These are phyloP conservation scores for Bombus picipes DNA, from an alignment of 1,140 invertebrate genomes.

Conservation along the genomic window DNA sequence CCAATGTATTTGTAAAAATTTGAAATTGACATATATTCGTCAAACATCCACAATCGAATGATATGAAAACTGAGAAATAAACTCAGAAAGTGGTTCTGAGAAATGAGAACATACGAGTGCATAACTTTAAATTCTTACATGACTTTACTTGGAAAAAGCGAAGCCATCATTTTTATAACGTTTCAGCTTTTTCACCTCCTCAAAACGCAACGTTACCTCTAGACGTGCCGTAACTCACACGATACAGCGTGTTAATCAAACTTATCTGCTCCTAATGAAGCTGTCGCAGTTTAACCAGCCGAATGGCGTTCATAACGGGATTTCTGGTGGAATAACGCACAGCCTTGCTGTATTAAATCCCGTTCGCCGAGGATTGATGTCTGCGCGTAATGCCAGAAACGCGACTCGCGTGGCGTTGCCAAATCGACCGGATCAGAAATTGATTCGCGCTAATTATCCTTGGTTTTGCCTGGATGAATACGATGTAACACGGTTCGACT, in stretches of 20 bases:
- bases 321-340: neutral
- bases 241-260: conserved; percentile 38
- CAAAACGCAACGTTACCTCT: neutral
- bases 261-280: conserved; percentile 38
- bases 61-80: too few species aligned
- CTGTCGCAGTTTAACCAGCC: conserved; percentile 20
- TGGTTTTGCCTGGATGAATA: neutral
- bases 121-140: too few species aligned
- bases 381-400: neutral
- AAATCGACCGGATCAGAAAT: neutral
- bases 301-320: conserved; percentile 5
- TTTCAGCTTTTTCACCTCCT: neutral
- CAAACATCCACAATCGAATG: too few species aligned
- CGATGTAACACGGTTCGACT: too few species aligned
- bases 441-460: neutral
- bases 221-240: neutral
- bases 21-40: too few species aligned
- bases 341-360: neutral
- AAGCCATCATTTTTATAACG: neutral
- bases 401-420: neutral
- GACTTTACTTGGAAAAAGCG: neutral
- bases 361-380: conserved; percentile 6
- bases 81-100: too few species aligned
- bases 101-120: too few species aligned
- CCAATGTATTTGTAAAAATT: too few species aligned